phyloP scores from a whole-genome alignment of 2,888 invertebrate genomes.

The Dasypolia templi region DNA sequence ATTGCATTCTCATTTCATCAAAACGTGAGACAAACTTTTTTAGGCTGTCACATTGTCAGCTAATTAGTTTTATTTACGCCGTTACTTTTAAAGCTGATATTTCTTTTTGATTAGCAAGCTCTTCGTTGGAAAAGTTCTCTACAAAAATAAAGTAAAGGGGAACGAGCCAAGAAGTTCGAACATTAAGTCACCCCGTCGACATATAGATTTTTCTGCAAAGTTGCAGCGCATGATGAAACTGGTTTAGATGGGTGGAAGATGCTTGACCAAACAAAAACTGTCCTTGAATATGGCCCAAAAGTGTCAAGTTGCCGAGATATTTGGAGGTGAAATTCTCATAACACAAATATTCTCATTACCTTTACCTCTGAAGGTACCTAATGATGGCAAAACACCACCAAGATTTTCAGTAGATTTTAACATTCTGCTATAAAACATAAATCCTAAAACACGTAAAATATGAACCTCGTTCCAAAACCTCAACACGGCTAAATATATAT shows the following conservation, averaged over 20 bases:
- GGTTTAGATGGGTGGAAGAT: not conserved
- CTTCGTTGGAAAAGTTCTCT: not conserved
- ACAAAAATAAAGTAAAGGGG: not conserved
- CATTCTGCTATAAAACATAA: conserved; percentile 5
- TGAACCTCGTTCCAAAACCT: conserved; percentile 24
- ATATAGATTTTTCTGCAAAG: not conserved
- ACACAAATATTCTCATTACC: fast-evolving
- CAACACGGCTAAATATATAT: conserved; percentile 5
- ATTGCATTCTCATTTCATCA: conserved; percentile 38
- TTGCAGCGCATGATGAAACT: not conserved
- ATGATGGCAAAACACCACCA: not conserved
- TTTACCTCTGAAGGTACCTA: not conserved
- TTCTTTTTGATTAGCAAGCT: not conserved
- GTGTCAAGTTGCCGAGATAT: not conserved
- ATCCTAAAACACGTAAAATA: conserved; percentile 21
- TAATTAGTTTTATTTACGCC: conserved; percentile 32
- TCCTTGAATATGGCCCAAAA: not conserved
- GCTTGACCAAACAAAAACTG: not conserved
- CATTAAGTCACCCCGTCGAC: not conserved
- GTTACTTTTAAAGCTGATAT: conserved; percentile 6
- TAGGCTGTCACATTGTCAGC: conserved; percentile 32
- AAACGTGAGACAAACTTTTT: conserved; percentile 33
- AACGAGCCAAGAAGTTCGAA: not conserved
- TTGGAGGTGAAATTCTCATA: not conserved
- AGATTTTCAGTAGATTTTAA: not conserved